Percentiles rank a stretch among this genome's conserved stretches.
Conservation (phyloP, 2,888 invertebrate genomes). For the Lycia hirtaria region DNA sequence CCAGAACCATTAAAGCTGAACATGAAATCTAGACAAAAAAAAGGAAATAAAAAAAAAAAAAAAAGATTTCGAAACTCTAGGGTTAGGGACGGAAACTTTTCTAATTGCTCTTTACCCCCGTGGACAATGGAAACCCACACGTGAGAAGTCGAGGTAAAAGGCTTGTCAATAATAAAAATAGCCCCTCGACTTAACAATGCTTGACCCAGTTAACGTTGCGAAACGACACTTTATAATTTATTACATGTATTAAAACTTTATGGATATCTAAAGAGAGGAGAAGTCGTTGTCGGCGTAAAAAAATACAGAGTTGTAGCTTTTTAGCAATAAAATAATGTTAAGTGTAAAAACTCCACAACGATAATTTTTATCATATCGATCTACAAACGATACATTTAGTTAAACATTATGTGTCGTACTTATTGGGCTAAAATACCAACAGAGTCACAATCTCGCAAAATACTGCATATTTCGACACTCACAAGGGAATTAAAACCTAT, state of each 20-base stretch:
- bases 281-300: background rate
- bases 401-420: no score
- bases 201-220: conserved; percentile 21
- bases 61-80: background rate
- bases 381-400: no score
- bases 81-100: background rate
- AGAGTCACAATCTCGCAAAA: no score
- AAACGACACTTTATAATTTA: conserved; percentile 33
- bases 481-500: no score
- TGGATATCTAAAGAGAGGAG: conserved; percentile 16
- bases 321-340: no score
- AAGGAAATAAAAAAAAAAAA: background rate
- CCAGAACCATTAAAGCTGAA: background rate
- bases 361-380: no score
- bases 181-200: conserved; percentile 11
- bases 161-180: conserved; percentile 25
- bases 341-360: no score
- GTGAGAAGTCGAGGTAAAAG: background rate
- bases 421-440: no score
- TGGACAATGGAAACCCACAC: background rate
- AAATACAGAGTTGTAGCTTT: conserved; percentile 1
- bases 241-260: conserved; percentile 33
- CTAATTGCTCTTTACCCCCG: conserved; percentile 3
- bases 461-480: no score
- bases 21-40: background rate